Evolutionary conservation across 2,113 vertebrate species (phyloP).

Genomic region (Saimiri boliviensis): DNA sequence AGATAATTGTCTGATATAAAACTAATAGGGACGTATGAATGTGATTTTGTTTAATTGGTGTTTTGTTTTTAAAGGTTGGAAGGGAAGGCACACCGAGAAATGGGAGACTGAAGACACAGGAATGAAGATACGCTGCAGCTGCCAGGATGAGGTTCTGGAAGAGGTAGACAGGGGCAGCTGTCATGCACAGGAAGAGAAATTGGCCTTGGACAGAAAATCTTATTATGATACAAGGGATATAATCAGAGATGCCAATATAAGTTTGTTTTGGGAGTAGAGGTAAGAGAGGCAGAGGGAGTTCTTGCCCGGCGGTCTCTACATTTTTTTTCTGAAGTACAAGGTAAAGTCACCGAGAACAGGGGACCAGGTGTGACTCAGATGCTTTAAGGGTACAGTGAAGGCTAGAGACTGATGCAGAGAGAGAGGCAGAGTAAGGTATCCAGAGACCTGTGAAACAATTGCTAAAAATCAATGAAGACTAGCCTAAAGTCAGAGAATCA

Average conservation of each 20-base stretch:
- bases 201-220: not conserved
- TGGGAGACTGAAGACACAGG: not conserved
- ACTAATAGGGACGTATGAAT: not conserved
- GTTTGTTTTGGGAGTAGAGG: not conserved
- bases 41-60: not conserved
- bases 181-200: not conserved
- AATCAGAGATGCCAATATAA: not conserved
- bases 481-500: not conserved
- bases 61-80: not conserved
- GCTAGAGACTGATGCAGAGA: not conserved
- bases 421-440: not conserved
- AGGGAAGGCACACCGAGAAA: not conserved
- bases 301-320: not conserved
- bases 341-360: not conserved
- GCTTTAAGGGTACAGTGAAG: not conserved
- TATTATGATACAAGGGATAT: not conserved
- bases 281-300: not conserved
- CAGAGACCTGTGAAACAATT: not conserved
- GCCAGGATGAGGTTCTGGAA: not conserved
- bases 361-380: not conserved
- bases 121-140: not conserved
- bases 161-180: not conserved
- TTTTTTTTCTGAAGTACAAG: not conserved
- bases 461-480: not conserved
- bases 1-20: not conserved